Evolutionary conservation across 2,888 invertebrate genomes (phyloP), one percentile per base, ranked within the genome.

Genomic region (Xanthia icteritia): DNA sequence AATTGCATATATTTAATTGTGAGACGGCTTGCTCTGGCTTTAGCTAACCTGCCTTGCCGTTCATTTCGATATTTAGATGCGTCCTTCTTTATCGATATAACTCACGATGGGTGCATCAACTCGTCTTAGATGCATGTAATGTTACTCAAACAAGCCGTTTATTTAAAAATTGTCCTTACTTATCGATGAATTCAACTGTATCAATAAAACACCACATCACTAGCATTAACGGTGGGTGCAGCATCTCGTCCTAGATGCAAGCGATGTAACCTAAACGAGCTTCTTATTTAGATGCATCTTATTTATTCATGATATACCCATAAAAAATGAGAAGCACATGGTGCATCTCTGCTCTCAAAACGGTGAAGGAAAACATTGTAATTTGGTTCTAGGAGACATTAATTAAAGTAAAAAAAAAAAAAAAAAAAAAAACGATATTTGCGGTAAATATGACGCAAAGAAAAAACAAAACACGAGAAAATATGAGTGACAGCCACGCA

Each of bases 231-330:
- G 54, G 79, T 82, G 73, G 88, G 83, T 79, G 86, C 88, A 87
- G 79, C 74, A 39, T 60, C 65, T 70, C 42, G 89, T 79, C 88
- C 88, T 84, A 88, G 79, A 82, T 86, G 61, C 71, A 58, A 68
- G 27, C 6, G 39, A 76, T 77, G 75, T 74, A 76, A 83, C 81
- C 65, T 76, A 79, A 81, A 72, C 56, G 56, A 71, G 73, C 45
- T 13, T 42, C 39, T 54, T 54, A 68, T 73, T 82, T 66, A 64
- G n/a, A 63, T 68, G 71, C 58, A 81, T 31, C 51, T 76, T 81
- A 72, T 61, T 27, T 70, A 82, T 70, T 80, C 51, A 58, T 69
- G 60, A 31, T 39, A n/a, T 31, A 20, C 8, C n/a, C 51, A 61
- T 45, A 72, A 65, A 71, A 70, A 69, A 58, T 13, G 0, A 20